Evolutionary conservation across 2,113 vertebrate genomes (phyloP).

Genomic region (Dolichotis patagonum): DNA sequence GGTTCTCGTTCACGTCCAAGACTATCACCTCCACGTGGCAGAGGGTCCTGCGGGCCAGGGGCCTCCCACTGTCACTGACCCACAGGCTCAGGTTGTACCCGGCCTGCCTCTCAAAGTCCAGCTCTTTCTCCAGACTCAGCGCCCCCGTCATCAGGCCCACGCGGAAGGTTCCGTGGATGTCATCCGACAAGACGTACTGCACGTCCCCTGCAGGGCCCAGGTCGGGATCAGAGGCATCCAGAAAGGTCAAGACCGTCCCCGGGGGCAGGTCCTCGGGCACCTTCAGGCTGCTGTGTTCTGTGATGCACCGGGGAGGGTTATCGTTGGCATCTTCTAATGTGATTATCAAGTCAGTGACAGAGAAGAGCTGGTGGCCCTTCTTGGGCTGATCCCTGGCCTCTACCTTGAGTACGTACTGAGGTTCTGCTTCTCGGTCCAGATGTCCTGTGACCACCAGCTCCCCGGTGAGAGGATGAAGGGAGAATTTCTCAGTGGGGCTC

Average conservation of each 20-base stretch:
- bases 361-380: constrained; percentile 89
- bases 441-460: constrained; percentile 89
- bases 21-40: constrained; percentile 94
- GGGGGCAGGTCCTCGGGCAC: constrained; percentile 94
- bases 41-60: constrained; percentile 92
- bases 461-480: constrained; percentile 91
- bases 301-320: constrained; percentile 93
- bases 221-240: constrained; percentile 94
- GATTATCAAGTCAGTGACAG: constrained; percentile 88
- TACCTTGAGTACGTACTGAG: constrained; percentile 90
- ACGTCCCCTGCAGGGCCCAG: constrained; percentile 91
- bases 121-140: constrained; percentile 91
- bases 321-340: constrained; percentile 95
- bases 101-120: constrained; percentile 93
- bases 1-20: constrained; percentile 96
- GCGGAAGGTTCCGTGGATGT: constrained; percentile 89
- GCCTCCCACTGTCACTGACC: constrained; percentile 92
- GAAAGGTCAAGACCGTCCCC: constrained; percentile 92
- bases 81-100: constrained; percentile 94
- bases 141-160: constrained; percentile 91
- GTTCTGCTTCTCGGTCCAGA: constrained; percentile 92
- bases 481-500: constrained; percentile 91
- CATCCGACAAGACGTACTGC: constrained; percentile 91
- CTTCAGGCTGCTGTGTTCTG: constrained; percentile 89
- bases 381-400: constrained; percentile 93